Base-by-base conservation (phyloP, 2,888 invertebrate genomes). In the Cheilosia impressa region DNA sequence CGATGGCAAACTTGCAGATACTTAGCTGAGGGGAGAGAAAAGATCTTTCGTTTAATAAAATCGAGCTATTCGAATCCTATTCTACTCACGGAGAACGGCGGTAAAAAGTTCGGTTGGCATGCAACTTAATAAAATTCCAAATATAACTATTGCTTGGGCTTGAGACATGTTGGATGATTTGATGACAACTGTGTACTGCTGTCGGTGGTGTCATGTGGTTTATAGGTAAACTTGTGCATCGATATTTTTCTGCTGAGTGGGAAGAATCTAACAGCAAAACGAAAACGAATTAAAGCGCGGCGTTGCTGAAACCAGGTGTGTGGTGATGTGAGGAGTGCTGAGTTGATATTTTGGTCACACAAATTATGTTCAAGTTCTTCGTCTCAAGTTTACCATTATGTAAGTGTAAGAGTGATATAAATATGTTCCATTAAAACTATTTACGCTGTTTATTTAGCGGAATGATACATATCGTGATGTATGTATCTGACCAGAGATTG, bases 1-100 rank as follows among this genome's bases (percentile, higher is more conserved):
- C 94, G 93, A 87, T 93, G 94, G 89, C 96, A 96, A 69, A 95
- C 91, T 87, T 94, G 93, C 6, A 96, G 93, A 90, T 94, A 95
- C 7, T 93, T 92, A 45, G 96, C 96, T 96, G 90, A n/a, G 68
- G 52, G 87, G 87, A 69, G 53, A 87, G 87, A 72, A 88, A 50
- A 45, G n/a, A n/a, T 34, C 4, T 6, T 15, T 45, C 3, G 10
- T 13, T 34, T 17, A 13, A 13, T 15, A 27, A 27, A 27, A 27
- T 19, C 2, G n/a, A 24, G 1, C 10, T 17, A 17, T 31, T 47
- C 0, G 5, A 45, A 17, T 31, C n/a, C 17, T 10, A 2, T 57
- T 47, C 10, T 38, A 84, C 84, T 80, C n/a, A 85, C 84, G 84
- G 19, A 80, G 24, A 34, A 60, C 45, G 47, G 75, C 80, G 22